phyloP scores from a whole-genome alignment of 2,888 invertebrate species.

The Tuberolachnus salignus region DNA sequence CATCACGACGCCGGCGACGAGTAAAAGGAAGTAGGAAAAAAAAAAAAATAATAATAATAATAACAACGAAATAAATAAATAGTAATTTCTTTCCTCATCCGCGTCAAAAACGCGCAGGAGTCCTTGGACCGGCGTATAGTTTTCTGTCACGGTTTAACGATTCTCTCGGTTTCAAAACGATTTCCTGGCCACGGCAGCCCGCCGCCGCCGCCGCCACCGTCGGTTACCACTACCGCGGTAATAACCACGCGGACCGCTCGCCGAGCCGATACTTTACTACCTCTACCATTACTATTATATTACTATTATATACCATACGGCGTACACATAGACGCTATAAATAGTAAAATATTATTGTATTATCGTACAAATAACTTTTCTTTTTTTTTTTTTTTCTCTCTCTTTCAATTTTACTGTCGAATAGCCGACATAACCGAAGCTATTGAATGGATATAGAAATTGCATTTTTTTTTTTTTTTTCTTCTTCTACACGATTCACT shows the following conservation, averaged over 20 bases:
- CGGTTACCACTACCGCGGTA: constrained; percentile 19
- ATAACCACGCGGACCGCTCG: not conserved
- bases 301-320: not conserved
- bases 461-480: too few species aligned
- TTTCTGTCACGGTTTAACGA: constrained; percentile 56
- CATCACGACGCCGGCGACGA: constrained; percentile 15
- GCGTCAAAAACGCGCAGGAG: constrained; percentile 51
- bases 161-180: constrained; percentile 52
- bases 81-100: constrained; percentile 53
- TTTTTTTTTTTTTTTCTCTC: not conserved
- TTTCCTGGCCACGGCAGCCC: constrained; percentile 35
- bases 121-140: constrained; percentile 52
- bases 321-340: too few species aligned
- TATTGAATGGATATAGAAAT: too few species aligned
- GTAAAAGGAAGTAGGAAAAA: constrained; percentile 33
- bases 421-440: too few species aligned
- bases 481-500: too few species aligned
- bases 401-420: too few species aligned
- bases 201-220: not conserved
- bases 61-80: constrained; percentile 4
- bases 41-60: too few species aligned
- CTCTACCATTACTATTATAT: not conserved
- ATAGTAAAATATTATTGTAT: too few species aligned
- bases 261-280: too few species aligned
- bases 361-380: not conserved